phyloP scores from a whole-genome alignment of 1,140 invertebrate species.

The Bombus confusus region DNA sequence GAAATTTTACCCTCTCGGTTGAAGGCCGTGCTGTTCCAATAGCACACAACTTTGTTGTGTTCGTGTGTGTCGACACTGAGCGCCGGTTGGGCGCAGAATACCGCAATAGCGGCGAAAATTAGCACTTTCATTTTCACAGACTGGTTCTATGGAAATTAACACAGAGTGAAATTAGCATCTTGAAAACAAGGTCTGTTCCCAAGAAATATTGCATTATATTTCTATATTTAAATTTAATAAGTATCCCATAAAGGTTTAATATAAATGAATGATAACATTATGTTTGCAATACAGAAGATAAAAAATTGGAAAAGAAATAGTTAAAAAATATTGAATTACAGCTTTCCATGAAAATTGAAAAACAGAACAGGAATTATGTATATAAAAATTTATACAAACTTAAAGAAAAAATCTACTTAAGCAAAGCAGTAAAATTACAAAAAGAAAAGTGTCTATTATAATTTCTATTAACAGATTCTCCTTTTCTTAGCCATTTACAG shows the following conservation, averaged over 20 bases:
- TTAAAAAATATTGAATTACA: not conserved
- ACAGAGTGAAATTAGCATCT: not conserved
- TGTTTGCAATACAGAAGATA: not conserved
- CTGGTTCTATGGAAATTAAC: slow-evolving; percentile 35
- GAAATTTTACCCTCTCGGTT: slow-evolving; percentile 77
- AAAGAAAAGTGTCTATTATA: too few relatives aligned
- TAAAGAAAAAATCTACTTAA: too few relatives aligned
- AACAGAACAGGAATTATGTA: too few relatives aligned
- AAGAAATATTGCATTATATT: too few relatives aligned
- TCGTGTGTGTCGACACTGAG: slow-evolving; percentile 68
- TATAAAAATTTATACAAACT: too few relatives aligned
- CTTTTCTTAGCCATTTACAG: too few relatives aligned
- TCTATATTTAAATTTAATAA: too few relatives aligned
- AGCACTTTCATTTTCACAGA: slow-evolving; percentile 66
- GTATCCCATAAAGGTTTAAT: too few relatives aligned
- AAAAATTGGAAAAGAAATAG: not conserved
- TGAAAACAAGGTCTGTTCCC: not conserved
- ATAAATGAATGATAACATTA: not conserved
- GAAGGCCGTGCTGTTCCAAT: slow-evolving; percentile 82
- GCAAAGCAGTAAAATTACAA: too few relatives aligned
- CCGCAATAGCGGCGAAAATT: slow-evolving; percentile 61
- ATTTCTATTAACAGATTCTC: too few relatives aligned
- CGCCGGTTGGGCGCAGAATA: slow-evolving; percentile 54
- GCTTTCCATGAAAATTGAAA: too few relatives aligned
- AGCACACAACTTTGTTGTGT: slow-evolving; percentile 82